A percentile compares a stretch with the other conserved stretches of the same genome.
phyloP scores from a whole-genome alignment of 2,113 vertebrate genomes.

The Amblyopsis rosae region DNA sequence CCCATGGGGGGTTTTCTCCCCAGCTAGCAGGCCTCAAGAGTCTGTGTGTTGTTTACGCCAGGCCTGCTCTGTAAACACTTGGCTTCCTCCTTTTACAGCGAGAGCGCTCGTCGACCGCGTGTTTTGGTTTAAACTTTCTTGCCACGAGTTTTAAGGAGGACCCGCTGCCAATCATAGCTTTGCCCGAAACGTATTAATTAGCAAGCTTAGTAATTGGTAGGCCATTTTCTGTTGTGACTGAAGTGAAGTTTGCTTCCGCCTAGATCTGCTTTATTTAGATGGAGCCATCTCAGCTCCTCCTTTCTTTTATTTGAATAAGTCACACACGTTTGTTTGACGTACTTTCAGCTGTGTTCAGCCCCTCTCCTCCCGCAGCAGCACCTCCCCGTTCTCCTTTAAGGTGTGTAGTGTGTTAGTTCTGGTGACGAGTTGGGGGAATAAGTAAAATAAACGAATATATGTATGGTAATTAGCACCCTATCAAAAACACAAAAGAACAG shows the following conservation, averaged over 20 bases:
- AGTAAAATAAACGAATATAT: constrained; percentile 8
- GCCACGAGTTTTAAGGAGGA: too few relatives aligned
- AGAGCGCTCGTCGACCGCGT: too few relatives aligned
- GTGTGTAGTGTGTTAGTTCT: constrained; percentile 46
- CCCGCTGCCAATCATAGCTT: too few relatives aligned
- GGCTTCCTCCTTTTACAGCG: too few relatives aligned
- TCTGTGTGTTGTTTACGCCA: too few relatives aligned
- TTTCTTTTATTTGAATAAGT: constrained; percentile 9
- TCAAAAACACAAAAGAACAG: constrained; percentile 54
- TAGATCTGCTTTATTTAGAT: not conserved
- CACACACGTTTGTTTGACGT: too few relatives aligned
- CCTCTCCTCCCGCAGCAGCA: not conserved
- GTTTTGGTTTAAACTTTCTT: too few relatives aligned
- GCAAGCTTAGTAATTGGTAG: too few relatives aligned
- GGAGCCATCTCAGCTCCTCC: not conserved
- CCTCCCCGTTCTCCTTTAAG: constrained; percentile 8
- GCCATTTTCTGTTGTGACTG: too few relatives aligned
- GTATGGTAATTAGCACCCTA: constrained; percentile 69
- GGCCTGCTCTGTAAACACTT: too few relatives aligned
- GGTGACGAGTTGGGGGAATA: constrained; percentile 27
- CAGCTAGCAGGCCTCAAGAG: constrained; percentile 5
- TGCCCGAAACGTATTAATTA: too few relatives aligned
- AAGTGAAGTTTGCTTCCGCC: not conserved
- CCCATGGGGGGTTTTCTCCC: constrained; percentile 75
- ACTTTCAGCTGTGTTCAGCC: constrained; percentile 14